Conservation (phyloP, 2,113 vertebrate species). For the Leptocoma aspasia region DNA sequence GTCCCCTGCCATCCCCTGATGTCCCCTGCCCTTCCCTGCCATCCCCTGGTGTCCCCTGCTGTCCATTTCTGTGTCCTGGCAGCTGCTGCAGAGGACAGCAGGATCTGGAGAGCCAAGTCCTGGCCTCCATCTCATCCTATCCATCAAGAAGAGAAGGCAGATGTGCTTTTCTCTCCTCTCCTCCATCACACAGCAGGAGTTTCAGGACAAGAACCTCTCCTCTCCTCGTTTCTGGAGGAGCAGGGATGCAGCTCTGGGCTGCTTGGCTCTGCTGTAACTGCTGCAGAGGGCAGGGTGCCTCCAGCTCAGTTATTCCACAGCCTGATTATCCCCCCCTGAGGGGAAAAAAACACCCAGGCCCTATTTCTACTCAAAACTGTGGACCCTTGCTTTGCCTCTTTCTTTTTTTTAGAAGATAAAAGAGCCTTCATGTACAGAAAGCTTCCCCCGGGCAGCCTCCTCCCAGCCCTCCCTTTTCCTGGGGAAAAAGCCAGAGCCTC, state of each 20-base stretch:
- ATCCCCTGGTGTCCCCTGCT: not conserved
- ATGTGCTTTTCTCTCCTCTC: not conserved
- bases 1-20: not conserved
- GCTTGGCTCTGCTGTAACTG: not conserved
- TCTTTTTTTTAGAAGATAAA: not conserved
- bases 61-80: not conserved
- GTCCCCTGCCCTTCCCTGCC: not conserved
- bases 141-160: not conserved
- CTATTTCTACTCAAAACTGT: not conserved
- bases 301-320: not conserved
- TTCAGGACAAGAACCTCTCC: not conserved
- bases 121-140: fast-evolving
- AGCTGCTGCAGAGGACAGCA: not conserved
- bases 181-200: not conserved
- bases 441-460: not conserved
- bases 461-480: not conserved
- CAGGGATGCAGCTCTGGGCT: not conserved
- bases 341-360: not conserved
- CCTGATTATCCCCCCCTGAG: not conserved
- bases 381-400: not conserved
- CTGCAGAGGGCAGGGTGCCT: not conserved
- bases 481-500: not conserved
- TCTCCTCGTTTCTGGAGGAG: not conserved
- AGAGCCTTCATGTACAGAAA: not conserved
- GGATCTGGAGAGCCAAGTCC: not conserved